Evolutionary conservation across 2,888 invertebrate genomes (phyloP).

Genomic region (Harmothoe impar): DNA sequence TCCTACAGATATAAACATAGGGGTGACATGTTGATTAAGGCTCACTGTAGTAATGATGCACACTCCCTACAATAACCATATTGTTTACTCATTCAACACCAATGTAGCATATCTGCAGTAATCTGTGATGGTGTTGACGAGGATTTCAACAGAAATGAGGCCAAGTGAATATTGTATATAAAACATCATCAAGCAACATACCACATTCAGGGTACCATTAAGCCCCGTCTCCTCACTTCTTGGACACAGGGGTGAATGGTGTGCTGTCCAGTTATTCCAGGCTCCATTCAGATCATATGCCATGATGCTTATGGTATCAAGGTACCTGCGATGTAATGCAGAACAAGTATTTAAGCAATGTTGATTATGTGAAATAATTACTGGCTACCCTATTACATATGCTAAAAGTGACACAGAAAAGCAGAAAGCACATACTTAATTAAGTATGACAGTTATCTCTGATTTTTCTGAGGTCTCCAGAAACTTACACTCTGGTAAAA

Average conservation of each 20-base stretch:
- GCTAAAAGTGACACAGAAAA: no score
- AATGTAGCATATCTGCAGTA: not conserved
- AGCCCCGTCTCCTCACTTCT: not conserved
- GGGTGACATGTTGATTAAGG: no score
- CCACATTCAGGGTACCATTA: conserved; percentile 42
- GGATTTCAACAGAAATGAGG: no score
- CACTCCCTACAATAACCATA: no score
- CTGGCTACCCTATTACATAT: no score
- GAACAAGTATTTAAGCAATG: not conserved
- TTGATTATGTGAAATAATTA: not conserved
- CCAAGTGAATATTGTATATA: no score
- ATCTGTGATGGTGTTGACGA: not conserved
- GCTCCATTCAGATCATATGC: conserved; percentile 68
- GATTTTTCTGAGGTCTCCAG: no score
- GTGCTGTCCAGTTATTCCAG: conserved; percentile 67
- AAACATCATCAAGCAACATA: not conserved
- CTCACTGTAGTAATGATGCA: no score
- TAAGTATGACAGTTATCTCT: no score
- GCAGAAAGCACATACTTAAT: no score
- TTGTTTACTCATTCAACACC: no score
- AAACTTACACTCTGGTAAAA: no score
- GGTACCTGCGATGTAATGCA: conserved; percentile 52
- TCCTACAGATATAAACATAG: not conserved
- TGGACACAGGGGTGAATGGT: conserved; percentile 65
- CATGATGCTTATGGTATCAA: conserved; percentile 68